phyloP scores from a whole-genome alignment of 2,888 invertebrate genomes.

The Agonopterix arenella region DNA sequence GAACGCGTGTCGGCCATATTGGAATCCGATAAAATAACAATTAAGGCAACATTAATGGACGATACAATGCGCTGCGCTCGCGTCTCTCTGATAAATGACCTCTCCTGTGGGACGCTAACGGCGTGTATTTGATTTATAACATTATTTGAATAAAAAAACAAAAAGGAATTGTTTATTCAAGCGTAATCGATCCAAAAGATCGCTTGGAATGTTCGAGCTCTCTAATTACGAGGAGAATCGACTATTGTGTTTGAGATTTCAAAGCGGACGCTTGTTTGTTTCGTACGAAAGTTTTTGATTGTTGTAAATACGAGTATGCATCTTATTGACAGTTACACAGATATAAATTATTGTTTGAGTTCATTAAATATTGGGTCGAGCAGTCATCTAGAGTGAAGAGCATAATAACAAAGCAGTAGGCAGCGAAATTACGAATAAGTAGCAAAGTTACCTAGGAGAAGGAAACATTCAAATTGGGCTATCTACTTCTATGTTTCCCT shows the following conservation, averaged over 20 bases:
- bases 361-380: too few relatives aligned
- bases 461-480: too few relatives aligned
- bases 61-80: constrained; percentile 58
- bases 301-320: constrained; percentile 1
- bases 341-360: background rate
- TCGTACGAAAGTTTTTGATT: constrained; percentile 5
- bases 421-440: too few relatives aligned
- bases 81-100: constrained; percentile 64
- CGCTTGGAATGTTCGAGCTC: constrained; percentile 53
- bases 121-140: constrained; percentile 72
- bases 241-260: constrained; percentile 38
- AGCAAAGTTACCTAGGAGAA: too few relatives aligned
- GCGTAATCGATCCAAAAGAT: constrained; percentile 65
- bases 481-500: too few relatives aligned
- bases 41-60: constrained; percentile 65
- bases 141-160: constrained; percentile 60
- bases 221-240: constrained; percentile 48
- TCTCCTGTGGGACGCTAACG: constrained; percentile 52
- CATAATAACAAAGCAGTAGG: too few relatives aligned
- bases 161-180: constrained; percentile 64
- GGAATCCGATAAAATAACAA: constrained; percentile 72
- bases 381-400: too few relatives aligned
- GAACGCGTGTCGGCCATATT: constrained; percentile 58
- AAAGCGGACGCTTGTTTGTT: constrained; percentile 8
- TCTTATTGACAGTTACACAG: constrained; percentile 5